phyloP scores from a whole-genome alignment of 2,113 vertebrate genomes.

The Vidua macroura region DNA sequence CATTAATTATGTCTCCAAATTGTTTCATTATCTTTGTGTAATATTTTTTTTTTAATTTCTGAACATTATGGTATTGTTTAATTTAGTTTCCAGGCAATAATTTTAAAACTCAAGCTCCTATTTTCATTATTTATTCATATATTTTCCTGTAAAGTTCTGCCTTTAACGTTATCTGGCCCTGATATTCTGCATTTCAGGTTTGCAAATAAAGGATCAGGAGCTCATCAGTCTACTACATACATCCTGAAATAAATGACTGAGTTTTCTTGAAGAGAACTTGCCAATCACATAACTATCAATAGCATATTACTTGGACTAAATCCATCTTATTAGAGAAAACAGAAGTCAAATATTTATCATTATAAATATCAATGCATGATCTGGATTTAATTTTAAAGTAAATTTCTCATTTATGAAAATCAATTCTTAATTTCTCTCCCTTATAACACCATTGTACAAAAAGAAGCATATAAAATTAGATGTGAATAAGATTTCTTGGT shows the following conservation, averaged over 20 bases:
- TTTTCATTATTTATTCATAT: background rate
- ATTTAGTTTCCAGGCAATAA: background rate
- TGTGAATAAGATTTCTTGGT: background rate
- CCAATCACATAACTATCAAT: background rate
- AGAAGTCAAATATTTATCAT: conserved; percentile 13
- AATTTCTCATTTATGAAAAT: conserved; percentile 5
- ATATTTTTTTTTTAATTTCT: background rate
- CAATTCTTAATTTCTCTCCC: background rate
- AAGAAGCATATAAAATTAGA: background rate
- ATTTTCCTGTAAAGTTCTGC: background rate
- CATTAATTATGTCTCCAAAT: conserved; percentile 34
- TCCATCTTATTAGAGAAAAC: background rate
- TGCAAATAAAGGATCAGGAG: background rate
- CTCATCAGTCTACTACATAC: background rate
- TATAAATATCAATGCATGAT: background rate
- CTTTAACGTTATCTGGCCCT: background rate
- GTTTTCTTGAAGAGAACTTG: background rate
- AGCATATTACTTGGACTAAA: background rate
- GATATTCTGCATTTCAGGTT: background rate
- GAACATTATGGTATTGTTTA: background rate
- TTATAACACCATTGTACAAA: background rate
- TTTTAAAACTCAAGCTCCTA: background rate
- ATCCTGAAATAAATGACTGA: background rate
- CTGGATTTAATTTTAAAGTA: background rate
- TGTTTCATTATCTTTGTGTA: conserved; percentile 8